These are phyloP conservation scores for Pasiphila rectangulata DNA, from an alignment of 2,888 invertebrate species.

Conservation along the genomic window DNA sequence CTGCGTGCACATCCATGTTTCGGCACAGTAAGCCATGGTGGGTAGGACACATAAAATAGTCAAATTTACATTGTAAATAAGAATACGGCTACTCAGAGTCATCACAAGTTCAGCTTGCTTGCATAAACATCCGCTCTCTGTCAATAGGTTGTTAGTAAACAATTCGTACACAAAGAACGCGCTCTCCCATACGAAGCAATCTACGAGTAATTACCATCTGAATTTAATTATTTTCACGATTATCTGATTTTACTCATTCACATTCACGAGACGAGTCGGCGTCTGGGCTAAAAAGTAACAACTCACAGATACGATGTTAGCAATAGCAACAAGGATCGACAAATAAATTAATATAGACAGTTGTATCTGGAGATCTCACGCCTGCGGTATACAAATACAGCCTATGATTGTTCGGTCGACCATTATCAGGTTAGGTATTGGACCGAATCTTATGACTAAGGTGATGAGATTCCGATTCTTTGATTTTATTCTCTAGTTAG, in stretches of 20 bases:
- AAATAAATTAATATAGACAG: conserved; percentile 46
- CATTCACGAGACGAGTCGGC: conserved; percentile 19
- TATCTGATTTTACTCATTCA: too few species aligned
- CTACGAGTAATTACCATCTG: conserved; percentile 28
- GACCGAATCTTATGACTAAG: too few species aligned
- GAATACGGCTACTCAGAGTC: conserved; percentile 3
- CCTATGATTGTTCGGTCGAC: neutral
- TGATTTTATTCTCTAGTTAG: too few species aligned
- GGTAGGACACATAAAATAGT: too few species aligned
- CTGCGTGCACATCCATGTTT: too few species aligned
- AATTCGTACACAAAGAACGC: conserved; percentile 15
- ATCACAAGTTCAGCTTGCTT: conserved; percentile 12
- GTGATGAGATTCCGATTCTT: too few species aligned
- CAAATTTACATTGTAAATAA: conserved; percentile 1
- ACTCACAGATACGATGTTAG: too few species aligned
- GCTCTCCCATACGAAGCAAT: conserved; percentile 22
- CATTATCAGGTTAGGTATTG: too few species aligned
- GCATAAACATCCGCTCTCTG: conserved; percentile 18
- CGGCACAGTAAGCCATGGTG: too few species aligned
- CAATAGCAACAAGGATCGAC: conserved; percentile 38
- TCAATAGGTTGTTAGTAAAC: conserved; percentile 19
- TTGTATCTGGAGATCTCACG: conserved; percentile 44
- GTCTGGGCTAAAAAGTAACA: conserved; percentile 9
- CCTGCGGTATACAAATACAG: conserved; percentile 31
- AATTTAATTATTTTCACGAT: conserved; percentile 28